Percentiles rank a stretch among this genome's conserved stretches.
Evolutionary conservation across 2,113 vertebrate genomes (phyloP).

Genomic region (Phylloscopus trochilus): DNA sequence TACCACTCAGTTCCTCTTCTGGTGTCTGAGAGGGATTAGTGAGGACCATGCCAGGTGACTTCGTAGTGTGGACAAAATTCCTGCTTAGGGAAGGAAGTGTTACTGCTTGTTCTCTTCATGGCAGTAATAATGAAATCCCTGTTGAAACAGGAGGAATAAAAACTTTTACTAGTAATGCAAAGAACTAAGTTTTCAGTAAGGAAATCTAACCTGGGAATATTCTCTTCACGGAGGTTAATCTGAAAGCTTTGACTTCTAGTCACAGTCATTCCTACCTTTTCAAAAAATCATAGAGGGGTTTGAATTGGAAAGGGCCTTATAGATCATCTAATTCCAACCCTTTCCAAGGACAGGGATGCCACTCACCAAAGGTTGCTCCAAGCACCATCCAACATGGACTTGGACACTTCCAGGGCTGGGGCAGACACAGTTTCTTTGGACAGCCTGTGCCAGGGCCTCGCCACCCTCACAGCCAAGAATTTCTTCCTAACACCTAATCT

Average conservation of each 20-base stretch:
- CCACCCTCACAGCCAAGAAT: not conserved
- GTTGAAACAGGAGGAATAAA: not conserved
- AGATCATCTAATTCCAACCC: not conserved
- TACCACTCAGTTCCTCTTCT: not conserved
- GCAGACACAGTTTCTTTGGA: not conserved
- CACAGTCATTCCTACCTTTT: not conserved
- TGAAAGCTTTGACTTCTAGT: not conserved
- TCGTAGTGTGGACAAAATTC: not conserved
- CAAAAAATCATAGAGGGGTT: not conserved
- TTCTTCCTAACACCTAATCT: not conserved
- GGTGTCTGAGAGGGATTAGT: not conserved
- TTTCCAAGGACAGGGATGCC: not conserved
- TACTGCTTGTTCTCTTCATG: not conserved
- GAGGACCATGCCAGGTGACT: not conserved
- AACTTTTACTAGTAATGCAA: not conserved
- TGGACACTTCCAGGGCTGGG: not conserved
- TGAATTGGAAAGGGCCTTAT: not conserved
- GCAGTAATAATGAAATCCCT: not conserved
- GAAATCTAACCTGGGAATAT: not conserved
- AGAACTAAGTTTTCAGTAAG: not conserved
- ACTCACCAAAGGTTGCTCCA: not conserved
- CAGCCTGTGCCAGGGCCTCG: not conserved
- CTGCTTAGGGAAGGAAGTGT: not conserved
- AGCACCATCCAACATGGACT: not conserved
- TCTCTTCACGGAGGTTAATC: not conserved